These are phyloP conservation scores for Psittacula echo DNA, from an alignment of 2,797 vertebrate species.

Conservation along the genomic window DNA sequence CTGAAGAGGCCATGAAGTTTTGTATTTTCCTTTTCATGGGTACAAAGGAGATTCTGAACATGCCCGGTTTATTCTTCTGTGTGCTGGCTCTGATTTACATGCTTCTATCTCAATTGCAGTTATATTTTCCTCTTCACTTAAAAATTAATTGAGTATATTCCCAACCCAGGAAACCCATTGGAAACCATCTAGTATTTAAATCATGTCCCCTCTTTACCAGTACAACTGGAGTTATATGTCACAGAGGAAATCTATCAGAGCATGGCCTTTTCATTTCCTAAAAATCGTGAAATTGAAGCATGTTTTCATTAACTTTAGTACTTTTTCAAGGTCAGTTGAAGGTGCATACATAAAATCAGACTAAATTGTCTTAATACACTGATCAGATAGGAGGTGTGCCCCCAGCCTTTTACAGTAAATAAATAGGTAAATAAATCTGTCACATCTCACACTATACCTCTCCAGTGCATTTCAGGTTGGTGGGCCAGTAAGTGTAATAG, in stretches of 20 bases:
- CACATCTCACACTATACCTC: not conserved
- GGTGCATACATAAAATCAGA: conserved; percentile 5
- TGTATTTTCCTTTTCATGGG: not conserved
- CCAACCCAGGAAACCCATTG: not conserved
- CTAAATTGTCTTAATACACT: conserved; percentile 8
- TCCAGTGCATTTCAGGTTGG: not conserved
- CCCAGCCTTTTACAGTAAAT: not conserved
- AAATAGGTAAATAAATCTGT: conserved; percentile 37
- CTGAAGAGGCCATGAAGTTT: not conserved
- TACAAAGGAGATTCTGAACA: not conserved
- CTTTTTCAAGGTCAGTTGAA: conserved; percentile 50
- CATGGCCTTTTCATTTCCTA: conserved; percentile 51
- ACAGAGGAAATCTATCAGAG: conserved; percentile 5
- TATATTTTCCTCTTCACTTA: not conserved
- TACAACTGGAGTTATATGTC: conserved; percentile 33
- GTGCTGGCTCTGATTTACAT: not conserved
- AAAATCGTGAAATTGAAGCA: conserved; percentile 7
- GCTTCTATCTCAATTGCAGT: not conserved
- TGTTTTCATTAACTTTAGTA: conserved; percentile 31
- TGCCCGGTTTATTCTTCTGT: not conserved
- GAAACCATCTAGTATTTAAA: conserved; percentile 36
- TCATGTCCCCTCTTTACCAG: not conserved
- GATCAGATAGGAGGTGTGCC: not conserved
- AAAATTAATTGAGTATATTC: conserved; percentile 8
- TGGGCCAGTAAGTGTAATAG: not conserved